Conservation (phyloP, 2,797 vertebrate species). For the Malacoraja senta region DNA sequence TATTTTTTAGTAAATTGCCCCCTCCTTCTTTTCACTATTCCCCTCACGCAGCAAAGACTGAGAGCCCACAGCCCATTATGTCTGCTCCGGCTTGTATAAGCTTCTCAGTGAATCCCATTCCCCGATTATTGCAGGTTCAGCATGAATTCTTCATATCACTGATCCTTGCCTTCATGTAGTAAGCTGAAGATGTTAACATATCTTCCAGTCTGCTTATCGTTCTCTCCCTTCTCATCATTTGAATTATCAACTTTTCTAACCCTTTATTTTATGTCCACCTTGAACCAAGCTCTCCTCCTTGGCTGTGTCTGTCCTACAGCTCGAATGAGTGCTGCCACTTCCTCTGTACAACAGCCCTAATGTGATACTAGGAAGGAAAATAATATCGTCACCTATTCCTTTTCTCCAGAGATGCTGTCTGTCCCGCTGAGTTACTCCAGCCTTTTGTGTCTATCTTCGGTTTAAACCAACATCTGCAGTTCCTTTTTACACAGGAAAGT, state of each 20-base stretch:
- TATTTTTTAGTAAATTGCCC: not conserved
- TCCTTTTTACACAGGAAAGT: too few species aligned
- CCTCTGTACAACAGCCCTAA: not conserved
- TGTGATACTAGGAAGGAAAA: not conserved
- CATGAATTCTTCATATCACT: not conserved
- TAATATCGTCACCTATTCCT: too few species aligned
- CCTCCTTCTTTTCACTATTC: not conserved
- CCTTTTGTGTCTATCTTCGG: too few species aligned
- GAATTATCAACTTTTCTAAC: too few species aligned
- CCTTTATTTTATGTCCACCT: not conserved
- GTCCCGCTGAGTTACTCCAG: too few species aligned
- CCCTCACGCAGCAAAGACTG: not conserved
- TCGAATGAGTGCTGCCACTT: not conserved
- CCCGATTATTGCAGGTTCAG: not conserved
- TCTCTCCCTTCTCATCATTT: not conserved
- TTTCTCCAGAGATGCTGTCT: too few species aligned
- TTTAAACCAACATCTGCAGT: too few species aligned
- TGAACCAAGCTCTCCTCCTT: not conserved
- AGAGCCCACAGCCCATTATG: not conserved
- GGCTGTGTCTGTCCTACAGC: not conserved
- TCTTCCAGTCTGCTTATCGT: not conserved
- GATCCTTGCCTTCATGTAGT: not conserved
- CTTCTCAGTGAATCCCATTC: not conserved
- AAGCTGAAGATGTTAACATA: not conserved
- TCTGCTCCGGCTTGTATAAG: not conserved